A percentile compares a stretch with the other conserved stretches of the same genome.
phyloP scores from a whole-genome alignment of 2,797 vertebrate genomes.

The Phoebastria nigripes region DNA sequence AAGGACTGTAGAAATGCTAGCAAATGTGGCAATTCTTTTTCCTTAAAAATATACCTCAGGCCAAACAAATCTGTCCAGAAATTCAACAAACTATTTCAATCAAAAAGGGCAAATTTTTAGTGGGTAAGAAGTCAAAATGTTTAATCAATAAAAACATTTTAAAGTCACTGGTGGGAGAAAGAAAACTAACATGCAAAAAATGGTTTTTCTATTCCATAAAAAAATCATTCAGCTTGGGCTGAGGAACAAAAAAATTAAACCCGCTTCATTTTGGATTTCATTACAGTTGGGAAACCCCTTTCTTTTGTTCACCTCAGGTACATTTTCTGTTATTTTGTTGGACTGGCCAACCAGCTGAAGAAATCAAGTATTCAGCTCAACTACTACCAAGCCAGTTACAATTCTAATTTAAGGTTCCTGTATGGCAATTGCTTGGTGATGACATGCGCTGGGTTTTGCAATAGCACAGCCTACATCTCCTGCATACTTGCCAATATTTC shows the following conservation, averaged over 20 bases:
- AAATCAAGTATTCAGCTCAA: constrained; percentile 17
- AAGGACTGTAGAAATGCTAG: background rate
- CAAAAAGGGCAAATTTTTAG: background rate
- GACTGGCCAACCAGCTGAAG: background rate
- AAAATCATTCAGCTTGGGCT: background rate
- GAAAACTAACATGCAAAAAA: background rate
- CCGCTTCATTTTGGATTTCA: background rate
- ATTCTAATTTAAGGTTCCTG: constrained; percentile 28
- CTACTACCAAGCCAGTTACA: background rate
- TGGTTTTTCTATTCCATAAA: background rate
- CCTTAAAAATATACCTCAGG: background rate
- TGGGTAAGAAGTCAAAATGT: background rate
- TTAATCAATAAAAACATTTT: background rate
- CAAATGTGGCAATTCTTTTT: background rate
- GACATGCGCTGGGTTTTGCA: constrained; percentile 26
- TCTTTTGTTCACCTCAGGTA: background rate
- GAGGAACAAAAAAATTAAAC: background rate
- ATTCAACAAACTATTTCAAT: background rate
- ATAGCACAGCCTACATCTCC: constrained; percentile 30
- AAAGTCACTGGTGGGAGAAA: background rate
- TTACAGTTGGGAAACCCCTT: background rate
- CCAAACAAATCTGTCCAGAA: background rate
- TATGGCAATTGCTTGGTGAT: constrained; percentile 15
- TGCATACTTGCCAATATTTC: constrained; percentile 27
- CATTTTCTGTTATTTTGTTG: background rate